Evolutionary conservation across 2,797 vertebrate genomes (phyloP).

Genomic region (Brachyrhaphis roseni): DNA sequence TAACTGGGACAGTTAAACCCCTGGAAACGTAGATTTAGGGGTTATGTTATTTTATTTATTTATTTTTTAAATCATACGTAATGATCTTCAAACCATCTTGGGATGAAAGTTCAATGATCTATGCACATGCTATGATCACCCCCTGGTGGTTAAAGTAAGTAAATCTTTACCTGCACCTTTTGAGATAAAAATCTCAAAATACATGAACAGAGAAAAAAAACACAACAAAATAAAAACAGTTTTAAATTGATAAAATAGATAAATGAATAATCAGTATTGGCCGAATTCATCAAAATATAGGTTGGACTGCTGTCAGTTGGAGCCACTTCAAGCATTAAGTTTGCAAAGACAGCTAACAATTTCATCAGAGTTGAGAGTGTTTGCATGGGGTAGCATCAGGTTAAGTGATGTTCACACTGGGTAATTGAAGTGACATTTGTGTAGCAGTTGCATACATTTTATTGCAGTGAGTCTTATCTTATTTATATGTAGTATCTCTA

Average conservation of each 20-base stretch:
- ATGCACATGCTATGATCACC: not conserved
- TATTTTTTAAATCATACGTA: not conserved
- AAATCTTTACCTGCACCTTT: not conserved
- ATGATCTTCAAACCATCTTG: not conserved
- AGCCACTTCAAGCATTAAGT: not conserved
- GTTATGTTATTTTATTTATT: not conserved
- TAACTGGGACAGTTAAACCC: not conserved
- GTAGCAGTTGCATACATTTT: not conserved
- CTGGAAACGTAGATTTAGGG: not conserved
- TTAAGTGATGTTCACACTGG: not conserved
- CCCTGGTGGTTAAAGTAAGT: not conserved
- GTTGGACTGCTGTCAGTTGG: not conserved
- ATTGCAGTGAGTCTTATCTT: not conserved
- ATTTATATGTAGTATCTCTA: not conserved
- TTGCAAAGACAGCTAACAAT: not conserved
- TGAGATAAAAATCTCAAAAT: not conserved
- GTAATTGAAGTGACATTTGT: not conserved
- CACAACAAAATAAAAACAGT: not conserved
- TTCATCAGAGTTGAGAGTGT: not conserved
- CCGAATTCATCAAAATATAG: not conserved
- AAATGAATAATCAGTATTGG: not conserved
- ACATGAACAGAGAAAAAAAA: not conserved
- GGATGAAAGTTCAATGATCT: not conserved
- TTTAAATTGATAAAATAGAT: not conserved
- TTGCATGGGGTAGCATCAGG: not conserved